Evolutionary conservation across 2,888 invertebrate species (phyloP), one percentile per base, ranked within the genome.

Genomic region (Netelia virgata): DNA sequence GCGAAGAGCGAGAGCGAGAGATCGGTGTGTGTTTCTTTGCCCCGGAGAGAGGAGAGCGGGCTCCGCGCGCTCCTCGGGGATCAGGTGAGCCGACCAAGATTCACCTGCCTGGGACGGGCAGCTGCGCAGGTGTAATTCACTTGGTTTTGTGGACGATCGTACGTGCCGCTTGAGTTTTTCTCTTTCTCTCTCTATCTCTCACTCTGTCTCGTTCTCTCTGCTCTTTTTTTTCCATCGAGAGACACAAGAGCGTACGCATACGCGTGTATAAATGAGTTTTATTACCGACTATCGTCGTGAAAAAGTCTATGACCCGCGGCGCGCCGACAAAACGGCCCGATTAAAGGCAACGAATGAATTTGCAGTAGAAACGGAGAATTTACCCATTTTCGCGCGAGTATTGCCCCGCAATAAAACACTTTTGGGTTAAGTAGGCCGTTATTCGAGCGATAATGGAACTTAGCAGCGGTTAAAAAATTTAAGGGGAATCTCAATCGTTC

Each of bases 101-200:
- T 92, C 92, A 92, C 92, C 93, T 92, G 92, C 92, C 89, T 86
- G 75, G 79, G 72, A 53, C 77, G 61, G 89, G 91, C 93, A 93
- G 92, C 93, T 93, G 93, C 88, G 92, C 93, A 92, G 93, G 92
- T 93, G 93, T 92, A 92, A 92, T 91, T 90, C 89, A 86, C 91
- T 89, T 87, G 91, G 90, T 91, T 91, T 91, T 90, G 90, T 90
- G 88, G 87, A 89, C 88, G 86, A 83, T 83, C 88, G 87, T 89
- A 90, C 88, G 89, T 88, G 89, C 88, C 82, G 84, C 80, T 82
- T 59, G 59, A 66, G 23, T 75, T 68, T 75, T 78, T 57, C 72
- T 73, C 70, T 73, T 64, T 87, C 82, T 86, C 76, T 70, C 69
- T 81, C 55, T 87, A 79, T 86, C 76, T 70, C 69, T 81, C 55